Percentiles rank a stretch among this genome's conserved stretches.
Conservation (phyloP, 2,113 vertebrate species). For the Equus quagga region DNA sequence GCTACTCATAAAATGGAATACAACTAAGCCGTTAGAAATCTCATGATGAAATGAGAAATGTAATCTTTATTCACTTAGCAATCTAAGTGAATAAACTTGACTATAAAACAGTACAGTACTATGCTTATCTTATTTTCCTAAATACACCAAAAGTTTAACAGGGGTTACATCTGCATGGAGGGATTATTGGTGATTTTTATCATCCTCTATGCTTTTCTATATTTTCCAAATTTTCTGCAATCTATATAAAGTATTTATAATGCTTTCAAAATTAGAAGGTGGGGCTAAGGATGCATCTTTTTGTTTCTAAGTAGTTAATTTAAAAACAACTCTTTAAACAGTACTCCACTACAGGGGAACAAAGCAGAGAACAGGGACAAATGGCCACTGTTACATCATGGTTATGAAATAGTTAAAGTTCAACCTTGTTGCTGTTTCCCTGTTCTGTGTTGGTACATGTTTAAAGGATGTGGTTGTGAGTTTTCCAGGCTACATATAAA, state of each 20-base stretch:
- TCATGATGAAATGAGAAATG: constrained; percentile 1
- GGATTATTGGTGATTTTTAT: constrained; percentile 33
- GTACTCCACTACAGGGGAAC: not conserved
- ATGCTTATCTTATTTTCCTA: not conserved
- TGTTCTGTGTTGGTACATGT: not conserved
- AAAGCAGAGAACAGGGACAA: not conserved
- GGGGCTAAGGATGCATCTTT: not conserved
- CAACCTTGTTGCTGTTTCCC: not conserved
- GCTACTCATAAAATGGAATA: not conserved
- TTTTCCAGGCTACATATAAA: not conserved
- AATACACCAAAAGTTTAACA: not conserved
- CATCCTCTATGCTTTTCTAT: not conserved
- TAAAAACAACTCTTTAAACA: not conserved
- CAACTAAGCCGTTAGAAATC: not conserved
- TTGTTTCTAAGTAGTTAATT: not conserved
- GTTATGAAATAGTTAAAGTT: not conserved
- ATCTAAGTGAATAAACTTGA: not conserved
- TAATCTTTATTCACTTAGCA: not conserved
- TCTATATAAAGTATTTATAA: not conserved
- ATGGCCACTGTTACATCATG: not conserved
- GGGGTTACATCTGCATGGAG: not conserved
- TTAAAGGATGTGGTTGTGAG: not conserved
- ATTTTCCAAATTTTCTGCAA: not conserved
- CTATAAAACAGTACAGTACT: not conserved
- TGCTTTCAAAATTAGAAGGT: not conserved